Base-by-base conservation (phyloP, 2,888 invertebrate genomes). In the Synergus gifuensis region DNA sequence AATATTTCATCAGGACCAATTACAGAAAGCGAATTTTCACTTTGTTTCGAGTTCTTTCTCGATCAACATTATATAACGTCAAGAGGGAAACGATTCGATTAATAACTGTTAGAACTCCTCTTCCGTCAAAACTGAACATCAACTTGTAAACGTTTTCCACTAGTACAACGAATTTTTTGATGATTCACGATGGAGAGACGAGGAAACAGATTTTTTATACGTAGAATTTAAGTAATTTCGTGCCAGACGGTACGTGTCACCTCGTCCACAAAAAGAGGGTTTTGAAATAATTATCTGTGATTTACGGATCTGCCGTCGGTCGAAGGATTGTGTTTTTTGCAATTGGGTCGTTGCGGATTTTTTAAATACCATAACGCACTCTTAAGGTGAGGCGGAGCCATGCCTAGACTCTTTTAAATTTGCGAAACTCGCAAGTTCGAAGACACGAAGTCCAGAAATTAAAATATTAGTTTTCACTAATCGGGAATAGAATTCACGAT, bases 151-250 rank as follows among this genome's bases (percentile, higher is more conserved):
- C 54, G 73, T 54, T 73, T 73, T n/a, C 73, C 73, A 73, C 36
- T 40, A 67, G 42, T 66, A 73, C 78, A 78, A 78, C 78, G 78
- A 78, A 78, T 60, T 60, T 78, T 58, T 69, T 73, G 73, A 73
- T 54, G 73, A 36, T 28, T 78, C 62, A 16, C 62, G 60, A 62
- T 22, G 54, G 49, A 46, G 22, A 78, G n/a, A n/a, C 18, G 54
- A 76, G 60, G 22, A 16, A 49, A 78, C 73, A 77, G 81, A 85
- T 89, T 89, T 89, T 89, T 90, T 89, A 88, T 89, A 89, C 86
- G 85, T 91, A 90, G 86, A 83, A 86, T 88, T 85, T 88, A 88
- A 88, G 89, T 87, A 88, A 87, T 89, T 85, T 83, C 85, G 88
- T 88, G 90, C 88, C 89, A 90, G 89, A 82, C 81, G 78, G 78